Evolutionary conservation across 2,797 vertebrate species (phyloP).

Genomic region (Poliocrania exsul): DNA sequence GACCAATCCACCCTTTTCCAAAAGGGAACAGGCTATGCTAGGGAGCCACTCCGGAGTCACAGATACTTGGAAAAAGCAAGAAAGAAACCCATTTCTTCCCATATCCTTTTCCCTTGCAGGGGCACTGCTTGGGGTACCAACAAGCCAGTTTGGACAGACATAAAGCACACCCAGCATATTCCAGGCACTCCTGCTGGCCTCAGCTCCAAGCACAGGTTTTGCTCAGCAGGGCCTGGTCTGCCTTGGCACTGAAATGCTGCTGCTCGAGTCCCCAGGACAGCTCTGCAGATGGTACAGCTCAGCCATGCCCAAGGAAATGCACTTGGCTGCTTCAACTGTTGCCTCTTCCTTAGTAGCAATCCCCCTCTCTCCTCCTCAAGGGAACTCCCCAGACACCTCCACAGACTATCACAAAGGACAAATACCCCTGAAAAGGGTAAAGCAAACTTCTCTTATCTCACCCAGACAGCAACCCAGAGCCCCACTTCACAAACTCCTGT

Average conservation of each 20-base stretch:
- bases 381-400: background rate
- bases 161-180: background rate
- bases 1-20: background rate
- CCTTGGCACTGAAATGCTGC: background rate
- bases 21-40: background rate
- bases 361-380: background rate
- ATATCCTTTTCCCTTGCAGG: background rate
- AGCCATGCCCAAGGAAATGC: background rate
- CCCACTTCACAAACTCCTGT: rapidly evolving
- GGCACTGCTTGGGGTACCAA: background rate
- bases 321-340: background rate
- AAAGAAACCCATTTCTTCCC: background rate
- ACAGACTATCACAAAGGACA: background rate
- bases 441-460: background rate
- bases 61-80: background rate
- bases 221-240: background rate
- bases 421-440: background rate
- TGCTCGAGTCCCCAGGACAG: background rate
- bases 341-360: background rate
- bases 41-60: rapidly evolving
- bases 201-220: background rate
- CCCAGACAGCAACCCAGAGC: background rate
- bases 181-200: rapidly evolving
- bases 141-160: rapidly evolving
- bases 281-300: background rate